Conservation (phyloP, 2,113 vertebrate genomes). For the Anhinga rufa region DNA sequence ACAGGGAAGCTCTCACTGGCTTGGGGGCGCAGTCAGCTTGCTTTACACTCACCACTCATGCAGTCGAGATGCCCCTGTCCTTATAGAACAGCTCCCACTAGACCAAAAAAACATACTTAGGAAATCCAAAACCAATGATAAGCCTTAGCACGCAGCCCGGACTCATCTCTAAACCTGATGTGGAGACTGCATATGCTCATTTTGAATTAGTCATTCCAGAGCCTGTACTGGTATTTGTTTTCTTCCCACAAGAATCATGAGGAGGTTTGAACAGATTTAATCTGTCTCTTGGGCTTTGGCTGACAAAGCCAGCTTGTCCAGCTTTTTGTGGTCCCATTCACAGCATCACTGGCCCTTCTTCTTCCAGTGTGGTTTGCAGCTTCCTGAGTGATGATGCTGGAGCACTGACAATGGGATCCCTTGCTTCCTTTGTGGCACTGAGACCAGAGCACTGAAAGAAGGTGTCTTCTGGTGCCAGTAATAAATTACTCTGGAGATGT, state of each 20-base stretch:
- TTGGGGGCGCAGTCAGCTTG: background rate
- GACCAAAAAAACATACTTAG: background rate
- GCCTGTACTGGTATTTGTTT: background rate
- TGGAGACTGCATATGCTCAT: background rate
- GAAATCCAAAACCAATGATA: background rate
- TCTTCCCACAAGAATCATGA: background rate
- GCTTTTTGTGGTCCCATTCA: background rate
- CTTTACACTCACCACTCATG: background rate
- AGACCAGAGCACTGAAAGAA: background rate
- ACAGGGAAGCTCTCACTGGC: background rate
- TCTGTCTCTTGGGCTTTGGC: background rate
- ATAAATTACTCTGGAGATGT: background rate
- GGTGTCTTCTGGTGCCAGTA: background rate
- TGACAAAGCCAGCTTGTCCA: background rate
- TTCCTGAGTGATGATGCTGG: background rate
- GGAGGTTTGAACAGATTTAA: background rate
- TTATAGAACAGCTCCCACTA: background rate
- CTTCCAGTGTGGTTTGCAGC: background rate
- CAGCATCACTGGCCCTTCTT: background rate
- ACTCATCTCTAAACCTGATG: fast-evolving
- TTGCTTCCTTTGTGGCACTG: background rate
- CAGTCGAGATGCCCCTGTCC: background rate
- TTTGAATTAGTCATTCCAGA: background rate
- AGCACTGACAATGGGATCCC: background rate
- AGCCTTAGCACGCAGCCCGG: background rate